phyloP scores from a whole-genome alignment of 2,113 vertebrate genomes.

The Crotophaga sulcirostris region DNA sequence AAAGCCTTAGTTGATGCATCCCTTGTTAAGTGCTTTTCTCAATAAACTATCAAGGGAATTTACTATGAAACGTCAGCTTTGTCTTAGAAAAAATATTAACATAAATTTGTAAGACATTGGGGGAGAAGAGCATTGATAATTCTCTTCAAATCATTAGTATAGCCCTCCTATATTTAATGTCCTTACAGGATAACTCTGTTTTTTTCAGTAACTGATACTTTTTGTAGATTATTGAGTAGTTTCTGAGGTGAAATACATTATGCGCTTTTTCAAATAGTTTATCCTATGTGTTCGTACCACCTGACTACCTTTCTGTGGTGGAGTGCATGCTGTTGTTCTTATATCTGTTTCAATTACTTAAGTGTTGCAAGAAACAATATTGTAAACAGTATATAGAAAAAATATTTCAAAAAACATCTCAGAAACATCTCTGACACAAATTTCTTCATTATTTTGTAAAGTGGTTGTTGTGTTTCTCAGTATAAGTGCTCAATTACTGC shows the following conservation, averaged over 20 bases:
- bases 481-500: not conserved
- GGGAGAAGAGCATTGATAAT: not conserved
- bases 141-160: not conserved
- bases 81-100: not conserved
- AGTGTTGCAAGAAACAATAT: not conserved
- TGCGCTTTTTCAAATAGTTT: not conserved
- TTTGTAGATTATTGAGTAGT: not conserved
- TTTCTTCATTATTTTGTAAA: not conserved
- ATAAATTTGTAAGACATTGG: not conserved
- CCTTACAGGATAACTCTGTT: not conserved
- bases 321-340: not conserved
- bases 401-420: not conserved
- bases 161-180: not conserved
- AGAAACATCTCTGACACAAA: not conserved
- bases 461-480: not conserved
- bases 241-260: not conserved
- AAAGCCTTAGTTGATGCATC: not conserved
- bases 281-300: not conserved
- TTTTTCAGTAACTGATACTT: not conserved
- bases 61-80: not conserved
- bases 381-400: not conserved
- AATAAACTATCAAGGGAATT: not conserved
- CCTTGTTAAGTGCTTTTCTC: not conserved
- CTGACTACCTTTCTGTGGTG: not conserved
- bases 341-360: not conserved